A percentile compares a stretch with the other conserved stretches of the same genome.
Conservation (phyloP, 2,888 invertebrate species). For the Cephus rjabovi region DNA sequence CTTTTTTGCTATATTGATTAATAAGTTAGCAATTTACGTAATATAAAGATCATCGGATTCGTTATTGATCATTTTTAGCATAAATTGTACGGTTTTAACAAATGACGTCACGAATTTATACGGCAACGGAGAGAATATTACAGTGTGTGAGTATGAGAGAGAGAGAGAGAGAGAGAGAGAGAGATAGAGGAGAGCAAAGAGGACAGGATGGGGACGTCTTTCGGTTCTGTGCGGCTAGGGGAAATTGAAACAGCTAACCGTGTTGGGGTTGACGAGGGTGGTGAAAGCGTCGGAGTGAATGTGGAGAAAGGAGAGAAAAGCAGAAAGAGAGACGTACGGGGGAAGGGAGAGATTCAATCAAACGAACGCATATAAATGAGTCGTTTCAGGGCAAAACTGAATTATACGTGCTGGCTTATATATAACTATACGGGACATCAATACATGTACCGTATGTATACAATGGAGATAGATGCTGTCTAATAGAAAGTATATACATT, state of each 20-base stretch:
- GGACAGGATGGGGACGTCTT: slow-evolving; percentile 34
- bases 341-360: slow-evolving; percentile 55
- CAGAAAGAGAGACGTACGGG: slow-evolving; percentile 11
- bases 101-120: too few species aligned
- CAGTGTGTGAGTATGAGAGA: slow-evolving; percentile 7
- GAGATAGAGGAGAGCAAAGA: slow-evolving; percentile 16
- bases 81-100: too few species aligned
- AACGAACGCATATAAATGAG: slow-evolving; percentile 65
- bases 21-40: too few species aligned
- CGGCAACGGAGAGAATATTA: not conserved
- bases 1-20: too few species aligned
- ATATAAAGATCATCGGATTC: too few species aligned
- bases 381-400: slow-evolving; percentile 62
- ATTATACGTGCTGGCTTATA: slow-evolving; percentile 48
- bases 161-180: slow-evolving; percentile 21
- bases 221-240: slow-evolving; percentile 57
- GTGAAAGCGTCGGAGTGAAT: slow-evolving; percentile 30
- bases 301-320: slow-evolving; percentile 19
- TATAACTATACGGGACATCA: not conserved
- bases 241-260: slow-evolving; percentile 64
- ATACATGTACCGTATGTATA: not conserved
- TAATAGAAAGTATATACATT: slow-evolving; percentile 1
- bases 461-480: not conserved
- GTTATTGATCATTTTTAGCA: too few species aligned
- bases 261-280: slow-evolving; percentile 49